These are phyloP conservation scores for Drosophila busckii DNA, from an alignment of 1,140 invertebrate species.

Conservation along the genomic window DNA sequence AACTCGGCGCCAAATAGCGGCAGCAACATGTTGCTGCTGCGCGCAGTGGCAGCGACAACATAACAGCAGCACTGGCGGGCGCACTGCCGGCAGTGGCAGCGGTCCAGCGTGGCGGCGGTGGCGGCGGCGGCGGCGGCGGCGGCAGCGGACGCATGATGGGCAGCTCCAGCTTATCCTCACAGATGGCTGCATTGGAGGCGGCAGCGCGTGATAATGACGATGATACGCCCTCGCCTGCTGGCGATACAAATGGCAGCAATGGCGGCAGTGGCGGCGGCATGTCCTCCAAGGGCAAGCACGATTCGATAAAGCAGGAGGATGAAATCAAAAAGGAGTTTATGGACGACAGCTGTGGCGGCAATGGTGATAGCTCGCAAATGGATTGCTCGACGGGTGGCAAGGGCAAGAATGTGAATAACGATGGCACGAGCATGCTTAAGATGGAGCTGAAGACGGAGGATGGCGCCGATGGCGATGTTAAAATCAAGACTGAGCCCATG, in stretches of 20 bases:
- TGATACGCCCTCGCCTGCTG: constrained; percentile 83
- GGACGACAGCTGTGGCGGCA: constrained; percentile 79
- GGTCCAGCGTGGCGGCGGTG: constrained; percentile 5
- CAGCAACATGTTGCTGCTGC: constrained; percentile 40
- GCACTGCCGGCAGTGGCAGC: constrained; percentile 19
- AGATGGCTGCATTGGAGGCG: constrained; percentile 86
- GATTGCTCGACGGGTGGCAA: constrained; percentile 78
- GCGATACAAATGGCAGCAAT: constrained; percentile 74
- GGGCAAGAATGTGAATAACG: constrained; percentile 85
- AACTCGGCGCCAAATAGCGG: no score
- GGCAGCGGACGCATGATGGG: constrained; percentile 50
- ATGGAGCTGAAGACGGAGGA: constrained; percentile 81
- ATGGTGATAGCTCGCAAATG: constrained; percentile 78
- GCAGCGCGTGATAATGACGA: constrained; percentile 83
- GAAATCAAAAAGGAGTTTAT: constrained; percentile 84
- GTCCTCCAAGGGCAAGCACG: constrained; percentile 82
- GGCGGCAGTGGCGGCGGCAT: constrained; percentile 58
- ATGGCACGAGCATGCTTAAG: constrained; percentile 82
- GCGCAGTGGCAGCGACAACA: constrained; percentile 30
- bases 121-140: constrained; percentile 30
- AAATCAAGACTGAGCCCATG: constrained; percentile 79
- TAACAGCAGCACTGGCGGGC: no score
- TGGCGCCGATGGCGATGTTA: constrained; percentile 48
- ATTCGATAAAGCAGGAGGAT: constrained; percentile 84
- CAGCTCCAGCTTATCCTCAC: constrained; percentile 81